Evolutionary conservation across 2,797 vertebrate species (phyloP), one percentile per base, ranked within the genome.

Genomic region (Coranthus polyacanthus): DNA sequence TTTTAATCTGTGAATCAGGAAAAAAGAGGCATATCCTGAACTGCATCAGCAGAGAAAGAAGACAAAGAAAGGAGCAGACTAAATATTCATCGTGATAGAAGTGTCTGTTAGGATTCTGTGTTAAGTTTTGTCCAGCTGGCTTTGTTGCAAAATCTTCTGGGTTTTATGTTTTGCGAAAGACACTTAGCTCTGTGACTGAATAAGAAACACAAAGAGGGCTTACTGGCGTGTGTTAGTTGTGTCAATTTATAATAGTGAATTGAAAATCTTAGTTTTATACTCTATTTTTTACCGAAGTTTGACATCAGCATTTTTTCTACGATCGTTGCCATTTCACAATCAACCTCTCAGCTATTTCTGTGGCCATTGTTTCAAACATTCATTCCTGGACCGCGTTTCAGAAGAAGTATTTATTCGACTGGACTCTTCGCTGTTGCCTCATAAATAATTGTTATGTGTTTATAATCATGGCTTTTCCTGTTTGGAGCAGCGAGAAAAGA

Each of bases 391-490:
- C 13, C 29, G 34, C 13, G 50, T 39, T 13, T 47, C 2, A 37
- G 52, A 8, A 43, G 58, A 82, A 56, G 29, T 36, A 72, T 82
- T 79, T 68, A 38, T 51, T 71, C 44, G 68, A 61, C 16, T 20
- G 20, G 22, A 52, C 51, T 68, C n/a, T n/a, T n/a, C 5, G 7
- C 41, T 72, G 49, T 67, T 77, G 79, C 38, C 24, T 78, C 64
- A 24, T 83, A 75, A 80, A 68, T 77, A 72, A 51, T 55, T 34
- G 17, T 32, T 56, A 44, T 58, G 59, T 86, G 73, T 81, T 85
- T 81, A 76, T 70, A 79, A 80, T 84, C 59, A 67, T 24, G 54
- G 43, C n/a, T 6, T 68, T 83, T 84, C 81, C 78, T 78, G 83
- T 86, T 85, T 84, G 67, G 67, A 81, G 39, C 42, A 29, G 26